phyloP scores from a whole-genome alignment of 2,888 invertebrate species.

The Apamea monoglypha region DNA sequence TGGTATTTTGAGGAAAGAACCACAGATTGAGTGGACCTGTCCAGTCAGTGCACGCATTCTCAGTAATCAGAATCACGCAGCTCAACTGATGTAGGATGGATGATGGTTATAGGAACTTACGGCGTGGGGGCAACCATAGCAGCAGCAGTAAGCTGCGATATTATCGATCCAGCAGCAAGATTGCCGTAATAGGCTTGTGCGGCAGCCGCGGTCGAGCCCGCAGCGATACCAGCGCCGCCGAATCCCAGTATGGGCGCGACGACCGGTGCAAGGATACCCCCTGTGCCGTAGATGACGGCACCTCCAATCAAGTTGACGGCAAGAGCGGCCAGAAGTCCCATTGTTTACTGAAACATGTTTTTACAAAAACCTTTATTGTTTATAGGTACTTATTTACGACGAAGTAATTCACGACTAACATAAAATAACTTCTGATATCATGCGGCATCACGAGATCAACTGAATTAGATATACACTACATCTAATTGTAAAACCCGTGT shows the following conservation, averaged over 20 bases:
- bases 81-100: not conserved
- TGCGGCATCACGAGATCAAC: too few species aligned
- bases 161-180: conserved; percentile 80
- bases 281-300: conserved; percentile 77
- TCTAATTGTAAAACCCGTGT: too few species aligned
- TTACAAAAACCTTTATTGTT: not conserved
- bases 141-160: conserved; percentile 79
- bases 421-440: too few species aligned
- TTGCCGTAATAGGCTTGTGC: conserved; percentile 84
- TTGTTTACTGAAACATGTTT: conserved; percentile 61
- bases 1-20: not conserved
- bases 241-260: conserved; percentile 81
- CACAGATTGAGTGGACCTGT: not conserved
- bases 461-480: too few species aligned
- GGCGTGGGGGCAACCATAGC: conserved; percentile 85
- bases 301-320: conserved; percentile 77
- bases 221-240: conserved; percentile 77
- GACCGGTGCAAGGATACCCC: conserved; percentile 75
- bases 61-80: not conserved
- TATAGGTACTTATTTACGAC: not conserved
- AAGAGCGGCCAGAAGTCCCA: conserved; percentile 78
- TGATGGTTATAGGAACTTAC: conserved; percentile 65
- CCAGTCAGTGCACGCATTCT: not conserved
- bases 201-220: conserved; percentile 79
- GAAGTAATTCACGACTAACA: too few species aligned